A percentile compares a stretch with the other conserved stretches of the same genome.
phyloP scores from a whole-genome alignment of 2,888 invertebrate species.

The Cataglyphis rosenhaueri region DNA sequence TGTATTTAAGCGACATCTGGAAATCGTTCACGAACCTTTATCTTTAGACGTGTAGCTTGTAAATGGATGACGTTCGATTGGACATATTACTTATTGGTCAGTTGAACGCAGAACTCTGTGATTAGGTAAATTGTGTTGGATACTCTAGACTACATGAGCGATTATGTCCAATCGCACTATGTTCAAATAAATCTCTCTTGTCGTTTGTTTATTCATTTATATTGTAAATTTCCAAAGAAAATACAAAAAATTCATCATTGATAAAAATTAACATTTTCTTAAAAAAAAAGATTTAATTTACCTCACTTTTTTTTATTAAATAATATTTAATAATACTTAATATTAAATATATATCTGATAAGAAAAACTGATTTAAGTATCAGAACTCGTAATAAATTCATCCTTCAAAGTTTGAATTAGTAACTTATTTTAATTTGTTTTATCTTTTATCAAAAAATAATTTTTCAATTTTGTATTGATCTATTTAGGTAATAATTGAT shows the following conservation, averaged over 20 bases:
- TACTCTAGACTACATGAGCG: neutral
- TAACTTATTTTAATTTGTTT: neutral
- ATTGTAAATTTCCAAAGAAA: neutral
- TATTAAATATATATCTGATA: neutral
- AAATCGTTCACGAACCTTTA: neutral
- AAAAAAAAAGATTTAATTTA: neutral
- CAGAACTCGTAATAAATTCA: neutral
- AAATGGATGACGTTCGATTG: neutral
- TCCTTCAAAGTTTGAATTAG: neutral
- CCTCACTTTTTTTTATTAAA: neutral
- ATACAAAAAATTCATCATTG: neutral
- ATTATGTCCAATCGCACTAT: neutral
- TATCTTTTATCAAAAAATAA: no score
- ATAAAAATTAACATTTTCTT: neutral
- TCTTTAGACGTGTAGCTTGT: neutral
- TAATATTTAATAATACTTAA: neutral
- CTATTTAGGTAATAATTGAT: neutral
- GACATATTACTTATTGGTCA: neutral
- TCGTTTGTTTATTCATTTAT: no score
- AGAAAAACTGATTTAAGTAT: neutral
- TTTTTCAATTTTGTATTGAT: neutral
- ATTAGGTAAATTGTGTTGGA: no score
- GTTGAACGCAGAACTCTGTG: no score
- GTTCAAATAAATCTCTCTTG: no score
- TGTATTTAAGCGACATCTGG: neutral